These are phyloP conservation scores for Drosophila hamatofila DNA, from an alignment of 2,888 invertebrate species.

Conservation along the genomic window DNA sequence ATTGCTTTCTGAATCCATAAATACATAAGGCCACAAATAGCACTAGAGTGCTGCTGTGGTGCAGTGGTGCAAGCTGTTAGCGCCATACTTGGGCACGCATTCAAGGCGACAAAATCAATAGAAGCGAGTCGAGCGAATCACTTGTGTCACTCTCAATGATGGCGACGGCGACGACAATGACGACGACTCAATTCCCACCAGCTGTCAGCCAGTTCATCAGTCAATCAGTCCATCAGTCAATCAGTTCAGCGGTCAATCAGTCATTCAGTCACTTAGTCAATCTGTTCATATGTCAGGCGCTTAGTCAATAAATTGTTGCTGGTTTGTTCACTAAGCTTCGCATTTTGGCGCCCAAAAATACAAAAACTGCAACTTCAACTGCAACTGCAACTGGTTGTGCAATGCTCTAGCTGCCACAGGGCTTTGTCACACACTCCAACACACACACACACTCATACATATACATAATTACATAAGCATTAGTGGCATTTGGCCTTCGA, in stretches of 20 bases:
- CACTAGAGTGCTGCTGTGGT: conserved; percentile 10
- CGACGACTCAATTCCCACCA: conserved; percentile 71
- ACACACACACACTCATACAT: not conserved
- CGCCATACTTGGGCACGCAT: conserved; percentile 66
- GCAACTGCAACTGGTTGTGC: conserved; percentile 49
- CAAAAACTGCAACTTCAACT: conserved; percentile 20
- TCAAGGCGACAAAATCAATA: conserved; percentile 75
- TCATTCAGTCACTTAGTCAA: conserved; percentile 69
- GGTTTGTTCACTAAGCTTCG: conserved; percentile 66
- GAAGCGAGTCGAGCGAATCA: conserved; percentile 30
- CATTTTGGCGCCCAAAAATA: conserved; percentile 54
- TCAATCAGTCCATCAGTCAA: conserved; percentile 64
- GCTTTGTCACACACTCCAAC: conserved; percentile 15
- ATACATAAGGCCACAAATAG: conserved; percentile 19
- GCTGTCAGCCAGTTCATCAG: conserved; percentile 53
- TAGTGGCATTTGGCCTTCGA: conserved; percentile 66
- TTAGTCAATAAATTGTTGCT: conserved; percentile 78
- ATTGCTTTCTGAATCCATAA: conserved; percentile 33
- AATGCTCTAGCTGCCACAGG: conserved; percentile 38
- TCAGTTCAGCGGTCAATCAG: conserved; percentile 39
- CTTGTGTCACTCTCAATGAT: conserved; percentile 14
- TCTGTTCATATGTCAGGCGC: conserved; percentile 42
- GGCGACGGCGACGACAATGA: conserved; percentile 11
- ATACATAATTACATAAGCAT: conserved; percentile 77
- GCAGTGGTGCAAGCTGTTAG: conserved; percentile 29